Evolutionary conservation across 2,113 vertebrate genomes (phyloP), one percentile per base, ranked within the genome.

Genomic region (Hipposideros armiger): DNA sequence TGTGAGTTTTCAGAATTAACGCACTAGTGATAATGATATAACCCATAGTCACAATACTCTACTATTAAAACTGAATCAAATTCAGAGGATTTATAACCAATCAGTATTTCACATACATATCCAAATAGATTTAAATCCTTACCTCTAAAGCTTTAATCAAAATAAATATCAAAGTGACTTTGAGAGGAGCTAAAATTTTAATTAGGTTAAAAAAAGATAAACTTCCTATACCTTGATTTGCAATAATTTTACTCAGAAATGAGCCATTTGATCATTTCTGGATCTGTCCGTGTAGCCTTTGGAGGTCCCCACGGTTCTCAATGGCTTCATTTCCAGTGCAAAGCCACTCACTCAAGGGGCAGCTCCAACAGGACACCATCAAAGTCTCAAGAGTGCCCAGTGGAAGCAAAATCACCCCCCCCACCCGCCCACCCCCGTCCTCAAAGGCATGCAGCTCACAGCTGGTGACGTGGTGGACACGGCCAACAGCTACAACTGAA

Each of bases 171-270:
- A 13, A 72, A 52, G 32, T 67, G 47, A 74, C 72, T 42, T 66
- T 83, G 85, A 92, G 24, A 90, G 73, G 15, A 78, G 47, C 40
- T 73, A 95, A 89, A 85, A 67, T 42, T 64, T 88, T 84, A 72
- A 84, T 36, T 15, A 62, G 26, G n/a, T 95, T 17, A 42, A 84
- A 77, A 58, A 42, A 58, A 36, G 45, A 26, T 16, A 72, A 66
- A 30, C 7, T 66, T 85, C 28, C 85, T 58, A 14, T 30, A 42
- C n/a, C 56, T 80, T 54, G 40, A 22, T 73, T 73, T 67, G 47
- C 32, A 74, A 40, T 58, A 28, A 30, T 7, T 8, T 60, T 76
- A 42, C 32, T 62, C 76, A 64, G 16, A 78, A 78, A 42, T 30
- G 20, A 78, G 40, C 47, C 7, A 47, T 30, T 47, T 69, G 28